phyloP scores from a whole-genome alignment of 2,888 invertebrate species.

The Orchesellides sinensis region DNA sequence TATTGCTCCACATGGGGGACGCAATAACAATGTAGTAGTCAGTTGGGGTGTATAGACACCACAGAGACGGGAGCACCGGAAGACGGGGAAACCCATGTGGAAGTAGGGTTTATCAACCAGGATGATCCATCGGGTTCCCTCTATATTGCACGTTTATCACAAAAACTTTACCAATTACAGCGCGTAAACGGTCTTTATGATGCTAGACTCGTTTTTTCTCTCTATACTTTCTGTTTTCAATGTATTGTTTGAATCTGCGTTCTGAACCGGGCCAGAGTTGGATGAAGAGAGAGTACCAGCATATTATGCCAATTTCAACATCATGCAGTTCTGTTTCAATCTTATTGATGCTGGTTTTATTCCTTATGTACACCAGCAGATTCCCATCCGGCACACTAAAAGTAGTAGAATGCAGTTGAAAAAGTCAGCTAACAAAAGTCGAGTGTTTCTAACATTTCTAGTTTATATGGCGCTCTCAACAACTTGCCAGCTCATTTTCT shows the following conservation, averaged over 20 bases:
- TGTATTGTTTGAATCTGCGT: conserved; percentile 20
- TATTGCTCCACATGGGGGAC: conserved; percentile 47
- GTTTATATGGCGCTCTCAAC: conserved; percentile 54
- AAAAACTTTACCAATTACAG: conserved; percentile 61
- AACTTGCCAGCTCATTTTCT: conserved; percentile 61
- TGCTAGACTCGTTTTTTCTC: conserved; percentile 45
- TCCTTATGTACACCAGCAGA: too few species aligned
- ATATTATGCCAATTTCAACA: not conserved
- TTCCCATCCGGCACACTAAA: not conserved
- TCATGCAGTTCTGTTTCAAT: not conserved
- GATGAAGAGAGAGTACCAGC: not conserved
- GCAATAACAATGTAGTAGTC: conserved; percentile 41
- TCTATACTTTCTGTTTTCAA: conserved; percentile 25
- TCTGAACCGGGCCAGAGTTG: not conserved
- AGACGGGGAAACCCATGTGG: conserved; percentile 39
- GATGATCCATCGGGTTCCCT: conserved; percentile 47
- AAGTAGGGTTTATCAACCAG: conserved; percentile 49
- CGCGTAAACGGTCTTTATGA: conserved; percentile 43
- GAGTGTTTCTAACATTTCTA: conserved; percentile 41
- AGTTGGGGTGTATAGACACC: not conserved
- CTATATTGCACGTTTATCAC: conserved; percentile 57
- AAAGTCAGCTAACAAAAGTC: conserved; percentile 21
- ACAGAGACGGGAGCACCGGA: conserved; percentile 4
- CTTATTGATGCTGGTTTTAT: not conserved
- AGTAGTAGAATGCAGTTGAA: conserved; percentile 6